phyloP scores from a whole-genome alignment of 2,797 vertebrate species.

The Fratercula arctica region DNA sequence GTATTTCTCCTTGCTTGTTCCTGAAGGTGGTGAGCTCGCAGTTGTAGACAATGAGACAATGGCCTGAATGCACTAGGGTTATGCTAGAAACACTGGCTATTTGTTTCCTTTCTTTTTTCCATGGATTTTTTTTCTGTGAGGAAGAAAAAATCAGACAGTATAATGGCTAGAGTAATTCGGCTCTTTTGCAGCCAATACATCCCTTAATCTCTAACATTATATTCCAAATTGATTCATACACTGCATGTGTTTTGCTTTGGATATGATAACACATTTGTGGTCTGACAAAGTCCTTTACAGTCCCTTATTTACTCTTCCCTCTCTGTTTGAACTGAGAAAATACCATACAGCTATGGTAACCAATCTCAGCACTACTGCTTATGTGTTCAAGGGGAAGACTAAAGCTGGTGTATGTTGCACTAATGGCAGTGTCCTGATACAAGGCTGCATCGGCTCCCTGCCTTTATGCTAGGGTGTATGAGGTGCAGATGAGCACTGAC shows the following conservation, averaged over 20 bases:
- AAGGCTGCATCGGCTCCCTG: not conserved
- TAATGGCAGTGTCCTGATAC: not conserved
- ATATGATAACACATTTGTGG: not conserved
- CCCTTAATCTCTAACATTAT: not conserved
- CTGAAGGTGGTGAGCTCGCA: conserved; percentile 53
- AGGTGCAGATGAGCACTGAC: not conserved
- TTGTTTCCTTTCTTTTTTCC: conserved; percentile 18
- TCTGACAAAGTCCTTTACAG: not conserved
- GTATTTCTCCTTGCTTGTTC: conserved; percentile 55
- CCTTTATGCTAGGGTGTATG: not conserved
- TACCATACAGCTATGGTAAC: not conserved
- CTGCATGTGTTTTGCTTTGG: not conserved
- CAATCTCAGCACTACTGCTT: not conserved
- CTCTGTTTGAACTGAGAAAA: not conserved
- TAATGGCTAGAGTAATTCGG: not conserved
- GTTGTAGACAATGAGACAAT: conserved; percentile 53
- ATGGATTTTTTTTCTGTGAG: conserved; percentile 40
- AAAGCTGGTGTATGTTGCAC: not conserved
- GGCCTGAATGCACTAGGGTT: not conserved
- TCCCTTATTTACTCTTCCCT: not conserved
- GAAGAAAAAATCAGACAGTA: not conserved
- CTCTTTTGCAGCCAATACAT: not conserved
- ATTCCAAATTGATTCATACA: not conserved
- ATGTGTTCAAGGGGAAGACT: not conserved
- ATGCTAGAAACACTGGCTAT: conserved; percentile 36